Base-by-base conservation (phyloP, 2,888 invertebrate genomes). In the Drosophila yooni region DNA sequence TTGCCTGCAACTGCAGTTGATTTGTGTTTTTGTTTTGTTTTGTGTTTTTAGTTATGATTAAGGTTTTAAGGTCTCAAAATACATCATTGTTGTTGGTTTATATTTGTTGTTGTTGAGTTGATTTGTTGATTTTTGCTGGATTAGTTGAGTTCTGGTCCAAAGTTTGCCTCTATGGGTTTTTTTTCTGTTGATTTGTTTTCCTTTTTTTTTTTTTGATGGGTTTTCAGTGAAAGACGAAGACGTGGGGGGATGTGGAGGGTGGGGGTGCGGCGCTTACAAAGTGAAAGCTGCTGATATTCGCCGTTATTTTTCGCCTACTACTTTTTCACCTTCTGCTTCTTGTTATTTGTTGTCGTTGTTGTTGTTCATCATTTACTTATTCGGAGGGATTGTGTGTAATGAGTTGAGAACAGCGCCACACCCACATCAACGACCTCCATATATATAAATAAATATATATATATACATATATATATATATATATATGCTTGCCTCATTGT, bases 1-100 rank as follows among this genome's bases (percentile, higher is more conserved):
- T 91, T 91, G 89, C 84, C 91, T 88, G 83, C 91, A 91, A 91
- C 89, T 92, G 91, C 88, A 89, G 86, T 82, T 90, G 91, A 89
- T 84, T 91, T 81, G 91, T 89, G 89, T 61, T 54, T 80, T 70
- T 59, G n/a, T 74, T 51, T 60, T 67, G 68, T 72, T 69, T 61
- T 79, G 75, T 76, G 51, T 70, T 79, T 72, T 69, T 65, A 29
- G 73, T 70, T 53, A 62, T 66, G 58, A 61, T 70, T 70, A 27
- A 63, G 67, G 63, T 83, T 75, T 77, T 46, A 64, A 74, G 78
- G 59, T 87, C 78, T 85, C 75, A 83, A 89, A 87, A 87, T 89
- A 83, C 74, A 63, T 64, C 66, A 71, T 81, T 78, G 79, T 88
- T 79, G 60, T 71, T 76, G 59, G 36, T 71, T 71, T 68, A 64